Conservation (phyloP, 2,888 invertebrate species). For the Drosophila anomalata region DNA sequence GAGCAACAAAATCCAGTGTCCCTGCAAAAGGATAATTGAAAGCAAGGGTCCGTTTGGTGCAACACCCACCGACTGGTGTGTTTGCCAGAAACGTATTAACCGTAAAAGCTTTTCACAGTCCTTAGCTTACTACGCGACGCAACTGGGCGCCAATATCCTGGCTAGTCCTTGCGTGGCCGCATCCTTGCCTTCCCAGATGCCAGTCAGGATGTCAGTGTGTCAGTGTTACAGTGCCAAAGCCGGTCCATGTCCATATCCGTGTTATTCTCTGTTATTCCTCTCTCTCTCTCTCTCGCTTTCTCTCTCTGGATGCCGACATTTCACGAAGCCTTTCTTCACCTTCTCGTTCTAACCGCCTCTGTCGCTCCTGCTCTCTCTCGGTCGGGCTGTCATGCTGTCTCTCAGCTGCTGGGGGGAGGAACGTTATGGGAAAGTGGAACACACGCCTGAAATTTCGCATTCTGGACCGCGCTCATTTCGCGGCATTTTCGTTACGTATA, state of each 20-base stretch:
- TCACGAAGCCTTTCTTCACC: constrained; percentile 30
- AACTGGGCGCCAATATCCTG: neutral
- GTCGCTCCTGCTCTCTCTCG: neutral
- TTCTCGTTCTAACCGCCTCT: neutral
- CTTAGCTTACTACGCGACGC: constrained; percentile 10
- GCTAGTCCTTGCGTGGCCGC: neutral
- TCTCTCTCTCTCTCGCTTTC: too few species aligned
- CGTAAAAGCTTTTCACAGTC: constrained; percentile 19
- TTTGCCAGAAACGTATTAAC: constrained; percentile 9
- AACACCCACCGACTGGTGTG: constrained; percentile 13
- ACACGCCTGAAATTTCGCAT: constrained; percentile 27
- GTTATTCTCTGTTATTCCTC: constrained; percentile 16
- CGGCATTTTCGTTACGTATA: constrained; percentile 48
- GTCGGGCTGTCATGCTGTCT: neutral
- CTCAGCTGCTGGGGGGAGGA: constrained; percentile 33
- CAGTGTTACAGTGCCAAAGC: constrained; percentile 76
- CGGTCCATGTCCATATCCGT: constrained; percentile 53
- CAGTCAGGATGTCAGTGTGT: constrained; percentile 60
- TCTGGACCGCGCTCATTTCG: constrained; percentile 38
- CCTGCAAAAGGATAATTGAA: constrained; percentile 14
- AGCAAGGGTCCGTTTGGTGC: constrained; percentile 7
- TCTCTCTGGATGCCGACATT: constrained; percentile 30
- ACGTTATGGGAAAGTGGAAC: constrained; percentile 69
- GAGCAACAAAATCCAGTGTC: neutral
- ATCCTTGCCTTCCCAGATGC: constrained; percentile 1